These are phyloP conservation scores for Cisticola juncidis DNA, from an alignment of 2,113 vertebrate species.

Conservation along the genomic window DNA sequence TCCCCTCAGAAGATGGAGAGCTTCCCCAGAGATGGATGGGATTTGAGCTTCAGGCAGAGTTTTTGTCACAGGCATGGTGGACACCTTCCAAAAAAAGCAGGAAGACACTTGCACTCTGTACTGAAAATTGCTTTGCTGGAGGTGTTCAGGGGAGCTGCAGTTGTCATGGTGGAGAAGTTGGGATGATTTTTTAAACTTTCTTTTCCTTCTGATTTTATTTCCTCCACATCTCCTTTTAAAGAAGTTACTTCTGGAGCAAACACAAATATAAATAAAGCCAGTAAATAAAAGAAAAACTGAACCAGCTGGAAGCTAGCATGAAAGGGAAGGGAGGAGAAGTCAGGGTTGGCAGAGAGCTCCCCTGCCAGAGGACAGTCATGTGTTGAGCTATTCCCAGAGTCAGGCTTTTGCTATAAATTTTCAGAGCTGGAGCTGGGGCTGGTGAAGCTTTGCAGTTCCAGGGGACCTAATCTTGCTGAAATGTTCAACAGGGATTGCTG, in stretches of 20 bases:
- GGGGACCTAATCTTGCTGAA: not conserved
- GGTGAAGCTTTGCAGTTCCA: not conserved
- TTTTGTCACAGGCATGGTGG: not conserved
- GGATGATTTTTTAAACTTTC: not conserved
- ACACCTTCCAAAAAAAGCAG: not conserved
- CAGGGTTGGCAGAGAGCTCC: not conserved
- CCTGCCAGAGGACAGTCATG: not conserved
- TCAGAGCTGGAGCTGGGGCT: not conserved
- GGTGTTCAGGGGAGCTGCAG: not conserved
- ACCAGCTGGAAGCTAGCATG: constrained; percentile 22
- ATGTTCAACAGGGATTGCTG: not conserved
- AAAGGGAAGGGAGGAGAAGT: constrained; percentile 20
- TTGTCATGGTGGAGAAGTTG: fast-evolving
- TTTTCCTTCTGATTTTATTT: not conserved
- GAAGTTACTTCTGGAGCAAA: not conserved
- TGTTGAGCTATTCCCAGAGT: not conserved
- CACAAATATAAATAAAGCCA: not conserved
- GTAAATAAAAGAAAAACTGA: not conserved
- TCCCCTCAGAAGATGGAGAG: not conserved
- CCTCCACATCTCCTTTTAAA: not conserved
- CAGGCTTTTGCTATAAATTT: constrained; percentile 13
- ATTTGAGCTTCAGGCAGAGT: not conserved
- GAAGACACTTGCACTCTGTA: not conserved
- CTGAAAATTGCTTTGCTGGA: not conserved
- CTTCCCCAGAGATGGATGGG: not conserved